Conservation (phyloP, 2,888 invertebrate species). For the Leucophenga maculata region DNA sequence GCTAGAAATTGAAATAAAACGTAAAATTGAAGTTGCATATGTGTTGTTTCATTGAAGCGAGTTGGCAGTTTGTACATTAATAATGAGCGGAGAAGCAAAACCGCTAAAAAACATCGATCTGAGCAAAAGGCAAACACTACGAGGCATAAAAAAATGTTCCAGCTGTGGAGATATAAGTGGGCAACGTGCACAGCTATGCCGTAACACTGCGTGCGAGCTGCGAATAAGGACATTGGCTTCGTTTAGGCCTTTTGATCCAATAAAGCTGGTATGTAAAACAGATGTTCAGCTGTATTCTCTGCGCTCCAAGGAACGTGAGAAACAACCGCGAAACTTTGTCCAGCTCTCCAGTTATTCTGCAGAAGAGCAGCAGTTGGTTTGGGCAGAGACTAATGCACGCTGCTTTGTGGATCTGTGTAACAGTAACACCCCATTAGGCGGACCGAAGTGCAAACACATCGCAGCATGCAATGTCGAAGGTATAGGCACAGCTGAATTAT, state of each 20-base stretch:
- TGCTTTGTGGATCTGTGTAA: constrained; percentile 54
- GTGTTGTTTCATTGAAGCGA: not conserved
- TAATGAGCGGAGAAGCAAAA: not conserved
- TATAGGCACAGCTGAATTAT: constrained; percentile 56
- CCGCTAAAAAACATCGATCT: constrained; percentile 18
- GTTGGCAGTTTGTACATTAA: constrained; percentile 14
- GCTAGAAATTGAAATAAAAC: constrained; percentile 27
- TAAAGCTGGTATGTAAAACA: constrained; percentile 75
- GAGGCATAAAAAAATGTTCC: constrained; percentile 83
- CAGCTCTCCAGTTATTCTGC: constrained; percentile 69
- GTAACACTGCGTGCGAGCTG: constrained; percentile 60
- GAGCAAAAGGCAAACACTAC: constrained; percentile 47
- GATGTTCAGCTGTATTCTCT: constrained; percentile 78
- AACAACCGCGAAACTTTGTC: constrained; percentile 83
- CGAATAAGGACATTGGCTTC: constrained; percentile 53
- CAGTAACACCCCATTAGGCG: not conserved
- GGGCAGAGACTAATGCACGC: constrained; percentile 58
- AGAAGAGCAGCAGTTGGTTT: constrained; percentile 67
- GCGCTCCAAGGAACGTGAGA: constrained; percentile 78
- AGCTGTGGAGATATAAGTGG: constrained; percentile 85
- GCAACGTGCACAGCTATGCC: constrained; percentile 75
- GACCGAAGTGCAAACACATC: constrained; percentile 65
- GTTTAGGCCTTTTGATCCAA: constrained; percentile 57
- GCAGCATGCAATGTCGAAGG: constrained; percentile 56
- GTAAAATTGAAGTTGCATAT: constrained; percentile 1